These are phyloP conservation scores for Dreissena rostriformis DNA, from an alignment of 1,140 invertebrate genomes.

Conservation along the genomic window DNA sequence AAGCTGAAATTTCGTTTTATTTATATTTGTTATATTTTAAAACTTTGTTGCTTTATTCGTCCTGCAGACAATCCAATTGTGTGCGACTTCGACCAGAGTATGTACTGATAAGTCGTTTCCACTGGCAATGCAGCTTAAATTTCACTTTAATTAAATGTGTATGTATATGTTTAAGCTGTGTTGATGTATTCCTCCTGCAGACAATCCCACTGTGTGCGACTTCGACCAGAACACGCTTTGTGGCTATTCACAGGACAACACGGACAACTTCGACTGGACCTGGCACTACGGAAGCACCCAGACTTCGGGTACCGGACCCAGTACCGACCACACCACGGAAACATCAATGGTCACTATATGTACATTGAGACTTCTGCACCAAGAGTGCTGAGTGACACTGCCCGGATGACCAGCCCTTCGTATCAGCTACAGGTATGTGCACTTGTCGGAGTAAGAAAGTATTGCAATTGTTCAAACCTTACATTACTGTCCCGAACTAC, in stretches of 20 bases:
- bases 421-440: constrained; percentile 36
- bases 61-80: no score
- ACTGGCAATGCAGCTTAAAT: no score
- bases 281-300: constrained; percentile 55
- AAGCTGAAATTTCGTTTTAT: no score
- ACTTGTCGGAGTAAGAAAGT: no score
- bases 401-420: constrained; percentile 85
- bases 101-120: no score
- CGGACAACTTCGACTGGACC: constrained; percentile 77
- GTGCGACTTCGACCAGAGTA: no score
- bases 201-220: constrained; percentile 44
- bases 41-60: no score
- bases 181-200: background rate
- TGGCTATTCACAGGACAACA: constrained; percentile 88
- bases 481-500: background rate
- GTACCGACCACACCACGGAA: constrained; percentile 74
- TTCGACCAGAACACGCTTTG: constrained; percentile 87
- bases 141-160: no score
- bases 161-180: no score
- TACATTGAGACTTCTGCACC: constrained; percentile 87
- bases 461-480: background rate
- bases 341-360: constrained; percentile 86
- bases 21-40: no score
- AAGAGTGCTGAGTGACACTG: constrained; percentile 83
- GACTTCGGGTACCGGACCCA: constrained; percentile 65